phyloP scores from a whole-genome alignment of 2,888 invertebrate species.

The Synergus umbraculus region DNA sequence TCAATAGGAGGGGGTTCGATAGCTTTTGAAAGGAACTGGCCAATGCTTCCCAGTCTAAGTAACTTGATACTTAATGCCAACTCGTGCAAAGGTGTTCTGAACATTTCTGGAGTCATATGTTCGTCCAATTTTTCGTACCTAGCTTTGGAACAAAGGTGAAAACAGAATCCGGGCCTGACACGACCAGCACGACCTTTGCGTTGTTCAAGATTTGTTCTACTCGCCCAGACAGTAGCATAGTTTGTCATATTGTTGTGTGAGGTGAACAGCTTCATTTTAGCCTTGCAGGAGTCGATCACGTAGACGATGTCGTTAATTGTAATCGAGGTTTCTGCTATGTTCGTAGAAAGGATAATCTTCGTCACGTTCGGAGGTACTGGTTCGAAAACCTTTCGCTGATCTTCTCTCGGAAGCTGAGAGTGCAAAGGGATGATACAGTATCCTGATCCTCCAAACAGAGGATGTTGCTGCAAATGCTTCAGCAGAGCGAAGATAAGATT shows the following conservation, averaged over 20 bases:
- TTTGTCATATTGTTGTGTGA: conserved; percentile 99
- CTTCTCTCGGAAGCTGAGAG: conserved; percentile 96
- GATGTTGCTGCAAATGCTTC: conserved; percentile 89
- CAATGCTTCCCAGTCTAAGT: conserved; percentile 92
- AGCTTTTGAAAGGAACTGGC: conserved; percentile 96
- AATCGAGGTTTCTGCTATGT: conserved; percentile 98
- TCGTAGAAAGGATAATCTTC: conserved; percentile 97
- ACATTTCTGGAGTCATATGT: conserved; percentile 98
- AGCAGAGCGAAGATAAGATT: conserved; percentile 95
- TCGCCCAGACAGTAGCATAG: conserved; percentile 98
- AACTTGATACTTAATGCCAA: conserved; percentile 94
- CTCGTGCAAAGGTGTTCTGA: conserved; percentile 97
- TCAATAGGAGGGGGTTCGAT: conserved; percentile 98
- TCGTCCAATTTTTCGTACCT: conserved; percentile 88
- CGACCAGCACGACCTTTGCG: conserved; percentile 97
- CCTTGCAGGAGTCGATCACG: conserved; percentile 98
- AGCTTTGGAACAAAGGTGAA: conserved; percentile 91
- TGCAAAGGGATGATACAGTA: conserved; percentile 95
- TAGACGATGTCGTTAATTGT: conserved; percentile 99
- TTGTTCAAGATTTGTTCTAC: conserved; percentile 96
- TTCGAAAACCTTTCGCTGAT: conserved; percentile 95
- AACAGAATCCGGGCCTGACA: conserved; percentile 95
- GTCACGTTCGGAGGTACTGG: conserved; percentile 90
- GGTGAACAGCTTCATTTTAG: conserved; percentile 98
- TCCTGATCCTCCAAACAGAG: conserved; percentile 82